A percentile compares a stretch with the other conserved stretches of the same genome.
Conservation (phyloP, 2,888 invertebrate species). For the Dyspetes luteomarginatus region DNA sequence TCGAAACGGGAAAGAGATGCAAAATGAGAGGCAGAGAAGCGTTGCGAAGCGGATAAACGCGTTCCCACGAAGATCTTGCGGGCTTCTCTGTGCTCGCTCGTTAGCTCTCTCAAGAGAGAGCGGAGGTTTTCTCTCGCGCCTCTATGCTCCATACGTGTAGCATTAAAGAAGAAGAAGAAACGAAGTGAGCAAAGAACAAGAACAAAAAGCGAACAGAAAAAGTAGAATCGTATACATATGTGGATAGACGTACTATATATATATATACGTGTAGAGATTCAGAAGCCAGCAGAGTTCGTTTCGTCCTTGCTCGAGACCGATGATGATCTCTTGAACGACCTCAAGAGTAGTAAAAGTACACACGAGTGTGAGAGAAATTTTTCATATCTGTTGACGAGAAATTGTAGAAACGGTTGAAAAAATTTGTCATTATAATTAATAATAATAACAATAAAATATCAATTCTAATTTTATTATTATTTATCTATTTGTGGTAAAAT, state of each 20-base stretch:
- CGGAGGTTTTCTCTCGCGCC: constrained; percentile 45
- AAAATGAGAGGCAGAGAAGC: constrained; percentile 32
- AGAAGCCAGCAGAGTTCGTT: too few species aligned
- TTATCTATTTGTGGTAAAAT: neutral
- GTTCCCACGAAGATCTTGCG: constrained; percentile 71
- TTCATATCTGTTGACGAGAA: too few species aligned
- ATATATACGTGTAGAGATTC: neutral
- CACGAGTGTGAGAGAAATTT: neutral
- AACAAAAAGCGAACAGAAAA: neutral
- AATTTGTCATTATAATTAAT: neutral
- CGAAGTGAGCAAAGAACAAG: neutral
- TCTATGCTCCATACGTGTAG: constrained; percentile 16
- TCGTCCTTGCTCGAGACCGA: neutral
- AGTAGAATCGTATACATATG: neutral
- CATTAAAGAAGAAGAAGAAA: constrained; percentile 17
- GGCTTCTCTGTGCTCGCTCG: constrained; percentile 54
- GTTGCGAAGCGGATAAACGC: constrained; percentile 62
- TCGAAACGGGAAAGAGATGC: constrained; percentile 39
- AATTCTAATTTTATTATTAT: neutral
- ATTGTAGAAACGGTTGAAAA: neutral
- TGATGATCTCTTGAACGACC: neutral
- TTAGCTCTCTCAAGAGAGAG: constrained; percentile 56
- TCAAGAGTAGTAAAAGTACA: neutral
- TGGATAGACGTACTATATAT: too few species aligned
- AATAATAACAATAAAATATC: neutral